A percentile compares a stretch with the other conserved stretches of the same genome.
phyloP scores from a whole-genome alignment of 2,113 vertebrate genomes.

The Myrmecobius fasciatus region DNA sequence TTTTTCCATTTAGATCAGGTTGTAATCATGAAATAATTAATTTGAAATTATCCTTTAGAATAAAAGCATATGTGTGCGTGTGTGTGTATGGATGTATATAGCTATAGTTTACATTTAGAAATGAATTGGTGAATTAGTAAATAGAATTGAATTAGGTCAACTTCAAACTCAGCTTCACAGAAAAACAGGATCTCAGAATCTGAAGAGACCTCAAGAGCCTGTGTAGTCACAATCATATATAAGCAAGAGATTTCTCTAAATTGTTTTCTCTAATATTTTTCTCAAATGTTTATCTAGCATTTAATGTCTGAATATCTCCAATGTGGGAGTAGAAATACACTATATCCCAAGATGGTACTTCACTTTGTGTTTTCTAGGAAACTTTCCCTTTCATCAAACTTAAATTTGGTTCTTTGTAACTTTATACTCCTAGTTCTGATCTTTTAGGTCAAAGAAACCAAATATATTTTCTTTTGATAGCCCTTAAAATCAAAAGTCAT shows the following conservation, averaged over 20 bases:
- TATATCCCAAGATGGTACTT: not conserved
- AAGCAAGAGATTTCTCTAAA: not conserved
- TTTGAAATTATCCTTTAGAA: conserved; percentile 9
- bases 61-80: too few relatives aligned
- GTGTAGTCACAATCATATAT: not conserved
- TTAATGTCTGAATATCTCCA: not conserved
- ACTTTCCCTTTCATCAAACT: not conserved
- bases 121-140: not conserved
- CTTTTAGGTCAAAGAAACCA: not conserved
- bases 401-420: not conserved
- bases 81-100: too few relatives aligned
- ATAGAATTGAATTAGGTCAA: not conserved
- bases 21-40: not conserved
- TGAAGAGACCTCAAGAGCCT: not conserved
- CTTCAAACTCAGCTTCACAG: not conserved
- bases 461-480: not conserved
- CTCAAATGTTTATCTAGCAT: not conserved
- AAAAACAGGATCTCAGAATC: not conserved
- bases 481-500: not conserved
- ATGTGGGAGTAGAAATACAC: not conserved
- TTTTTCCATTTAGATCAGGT: not conserved
- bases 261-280: not conserved
- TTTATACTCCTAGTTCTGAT: not conserved
- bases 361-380: not conserved
- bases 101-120: not conserved